Conservation (phyloP, 2,888 invertebrate genomes). For the Perithous albicinctus region DNA sequence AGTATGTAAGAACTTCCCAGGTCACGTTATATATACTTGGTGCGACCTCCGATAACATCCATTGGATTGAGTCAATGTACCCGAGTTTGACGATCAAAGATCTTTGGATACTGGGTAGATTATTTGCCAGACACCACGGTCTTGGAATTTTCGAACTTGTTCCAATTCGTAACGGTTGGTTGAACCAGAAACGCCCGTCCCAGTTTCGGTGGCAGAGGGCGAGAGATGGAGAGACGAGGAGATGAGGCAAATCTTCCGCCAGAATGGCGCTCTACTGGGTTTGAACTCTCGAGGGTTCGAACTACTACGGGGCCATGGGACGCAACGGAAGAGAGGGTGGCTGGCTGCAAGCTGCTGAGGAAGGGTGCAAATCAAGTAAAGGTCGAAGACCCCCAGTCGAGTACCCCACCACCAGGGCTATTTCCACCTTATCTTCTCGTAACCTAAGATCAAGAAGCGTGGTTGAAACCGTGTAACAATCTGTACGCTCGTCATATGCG, state of each 20-base stretch:
- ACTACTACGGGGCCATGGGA: background rate
- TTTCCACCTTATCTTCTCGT: background rate
- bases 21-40: no score
- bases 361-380: background rate
- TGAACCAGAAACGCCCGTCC: conserved; percentile 50
- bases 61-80: no score
- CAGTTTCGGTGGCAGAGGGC: conserved; percentile 33
- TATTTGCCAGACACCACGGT: background rate
- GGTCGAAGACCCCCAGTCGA: conserved; percentile 12
- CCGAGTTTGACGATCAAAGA: conserved; percentile 31
- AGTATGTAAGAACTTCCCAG: no score
- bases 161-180: conserved; percentile 46
- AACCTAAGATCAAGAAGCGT: no score
- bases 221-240: conserved; percentile 37
- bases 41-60: no score
- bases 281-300: background rate
- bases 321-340: conserved; percentile 10
- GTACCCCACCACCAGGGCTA: background rate
- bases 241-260: conserved; percentile 61
- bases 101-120: conserved; percentile 38
- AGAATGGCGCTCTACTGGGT: conserved; percentile 29
- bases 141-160: conserved; percentile 42
- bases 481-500: no score
- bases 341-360: background rate
- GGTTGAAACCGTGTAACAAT: no score